A percentile compares a stretch with the other conserved stretches of the same genome.
Evolutionary conservation across 1,140 invertebrate species (phyloP).

Genomic region (Heliconius nattereri): DNA sequence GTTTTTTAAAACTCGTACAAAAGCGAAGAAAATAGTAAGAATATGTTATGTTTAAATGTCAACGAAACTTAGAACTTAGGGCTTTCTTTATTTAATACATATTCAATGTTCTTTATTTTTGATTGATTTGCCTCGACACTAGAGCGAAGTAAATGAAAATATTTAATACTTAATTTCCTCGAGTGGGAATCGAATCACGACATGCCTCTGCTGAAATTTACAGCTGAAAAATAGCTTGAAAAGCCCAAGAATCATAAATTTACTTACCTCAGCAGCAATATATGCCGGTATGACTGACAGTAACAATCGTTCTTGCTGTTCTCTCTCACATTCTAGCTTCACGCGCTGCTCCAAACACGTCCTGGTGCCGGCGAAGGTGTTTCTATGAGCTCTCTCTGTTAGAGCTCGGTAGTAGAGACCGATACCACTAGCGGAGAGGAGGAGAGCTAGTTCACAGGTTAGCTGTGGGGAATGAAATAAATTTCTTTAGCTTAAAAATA

Average conservation of each 20-base stretch:
- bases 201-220: not conserved
- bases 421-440: slow-evolving; percentile 88
- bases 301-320: slow-evolving; percentile 94
- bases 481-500: too few relatives aligned
- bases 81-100: too few relatives aligned
- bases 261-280: slow-evolving; percentile 92
- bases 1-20: too few relatives aligned
- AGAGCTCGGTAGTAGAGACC: slow-evolving; percentile 94
- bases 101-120: too few relatives aligned
- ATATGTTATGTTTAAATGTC: too few relatives aligned
- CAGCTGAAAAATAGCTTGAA: not conserved
- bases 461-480: slow-evolving; percentile 81
- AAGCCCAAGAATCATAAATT: not conserved
- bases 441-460: slow-evolving; percentile 87
- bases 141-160: too few relatives aligned
- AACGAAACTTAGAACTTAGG: too few relatives aligned
- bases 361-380: slow-evolving; percentile 92
- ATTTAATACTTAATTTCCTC: too few relatives aligned
- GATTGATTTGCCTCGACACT: too few relatives aligned
- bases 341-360: slow-evolving; percentile 95
- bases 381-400: slow-evolving; percentile 90
- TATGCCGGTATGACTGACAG: slow-evolving; percentile 96
- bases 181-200: too few relatives aligned
- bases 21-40: too few relatives aligned
- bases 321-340: slow-evolving; percentile 94